phyloP scores from a whole-genome alignment of 2,113 vertebrate species.

The Menura novaehollandiae region DNA sequence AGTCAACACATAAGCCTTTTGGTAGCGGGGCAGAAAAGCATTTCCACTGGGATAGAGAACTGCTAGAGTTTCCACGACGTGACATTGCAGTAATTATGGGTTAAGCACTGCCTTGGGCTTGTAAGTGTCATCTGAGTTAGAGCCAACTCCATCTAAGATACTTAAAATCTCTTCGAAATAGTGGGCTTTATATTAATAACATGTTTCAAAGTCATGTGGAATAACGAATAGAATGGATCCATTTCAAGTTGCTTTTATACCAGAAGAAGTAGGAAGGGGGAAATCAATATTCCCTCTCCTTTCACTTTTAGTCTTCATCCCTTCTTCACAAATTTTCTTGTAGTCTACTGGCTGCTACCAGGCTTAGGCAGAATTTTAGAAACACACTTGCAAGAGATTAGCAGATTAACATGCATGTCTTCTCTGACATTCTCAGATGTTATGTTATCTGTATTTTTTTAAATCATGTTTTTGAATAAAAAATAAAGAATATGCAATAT shows the following conservation, averaged over 20 bases:
- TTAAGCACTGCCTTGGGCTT: conserved; percentile 94
- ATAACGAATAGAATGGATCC: not conserved
- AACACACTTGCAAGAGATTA: not conserved
- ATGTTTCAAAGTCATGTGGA: conserved; percentile 7
- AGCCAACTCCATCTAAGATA: conserved; percentile 75
- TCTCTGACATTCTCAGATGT: not conserved
- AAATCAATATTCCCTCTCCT: not conserved
- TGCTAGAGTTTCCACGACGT: conserved; percentile 87
- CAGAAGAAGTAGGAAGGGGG: not conserved
- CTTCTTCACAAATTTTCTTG: not conserved
- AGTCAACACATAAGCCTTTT: conserved; percentile 82
- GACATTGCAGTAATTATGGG: conserved; percentile 90
- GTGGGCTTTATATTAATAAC: conserved; percentile 40
- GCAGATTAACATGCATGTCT: not conserved
- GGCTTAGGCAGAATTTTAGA: conserved; percentile 24
- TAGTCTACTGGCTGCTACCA: not conserved
- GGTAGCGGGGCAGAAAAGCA: conserved; percentile 76
- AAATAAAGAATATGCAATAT: not conserved
- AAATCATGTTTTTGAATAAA: not conserved
- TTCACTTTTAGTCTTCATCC: conserved; percentile 14
- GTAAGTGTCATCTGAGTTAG: conserved; percentile 80
- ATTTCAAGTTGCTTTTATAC: not conserved
- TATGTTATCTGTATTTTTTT: not conserved
- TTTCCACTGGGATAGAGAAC: conserved; percentile 84
- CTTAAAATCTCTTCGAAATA: conserved; percentile 70